phyloP scores from a whole-genome alignment of 2,113 vertebrate species.

The Otus sunia region DNA sequence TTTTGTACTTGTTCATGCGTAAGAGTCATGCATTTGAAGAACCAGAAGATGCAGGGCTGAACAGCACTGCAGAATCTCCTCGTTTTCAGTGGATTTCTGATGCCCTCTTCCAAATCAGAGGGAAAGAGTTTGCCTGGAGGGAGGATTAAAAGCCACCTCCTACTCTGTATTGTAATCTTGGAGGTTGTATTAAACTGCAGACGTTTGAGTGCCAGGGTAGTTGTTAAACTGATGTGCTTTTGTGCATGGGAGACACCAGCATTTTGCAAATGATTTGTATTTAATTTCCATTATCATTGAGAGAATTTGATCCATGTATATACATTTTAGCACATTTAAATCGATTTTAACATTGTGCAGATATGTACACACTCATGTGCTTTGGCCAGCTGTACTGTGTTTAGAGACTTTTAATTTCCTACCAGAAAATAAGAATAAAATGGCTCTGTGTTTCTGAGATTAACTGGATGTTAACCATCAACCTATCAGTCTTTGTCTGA shows the following conservation, averaged over 20 bases:
- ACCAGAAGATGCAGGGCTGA: not conserved
- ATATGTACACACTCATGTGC: rapidly evolving
- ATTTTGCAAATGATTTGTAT: not conserved
- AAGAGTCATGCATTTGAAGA: not conserved
- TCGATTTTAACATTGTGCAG: not conserved
- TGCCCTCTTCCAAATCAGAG: not conserved
- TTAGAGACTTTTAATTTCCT: not conserved
- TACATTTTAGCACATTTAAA: not conserved
- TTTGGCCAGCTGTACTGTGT: not conserved
- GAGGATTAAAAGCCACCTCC: not conserved
- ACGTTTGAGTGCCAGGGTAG: not conserved
- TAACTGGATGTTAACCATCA: not conserved
- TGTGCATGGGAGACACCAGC: not conserved
- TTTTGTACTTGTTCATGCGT: not conserved
- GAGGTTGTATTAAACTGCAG: not conserved
- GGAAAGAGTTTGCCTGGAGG: not conserved
- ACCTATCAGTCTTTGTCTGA: not conserved
- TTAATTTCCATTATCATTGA: not conserved
- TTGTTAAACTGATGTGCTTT: not conserved
- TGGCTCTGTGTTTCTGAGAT: not conserved
- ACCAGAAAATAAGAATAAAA: not conserved
- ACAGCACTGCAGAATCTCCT: not conserved
- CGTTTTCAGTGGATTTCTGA: not conserved
- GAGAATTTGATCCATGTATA: not conserved
- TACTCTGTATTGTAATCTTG: not conserved